Conservation (phyloP, 2,888 invertebrate genomes). For the Onthophagus sagittarius region DNA sequence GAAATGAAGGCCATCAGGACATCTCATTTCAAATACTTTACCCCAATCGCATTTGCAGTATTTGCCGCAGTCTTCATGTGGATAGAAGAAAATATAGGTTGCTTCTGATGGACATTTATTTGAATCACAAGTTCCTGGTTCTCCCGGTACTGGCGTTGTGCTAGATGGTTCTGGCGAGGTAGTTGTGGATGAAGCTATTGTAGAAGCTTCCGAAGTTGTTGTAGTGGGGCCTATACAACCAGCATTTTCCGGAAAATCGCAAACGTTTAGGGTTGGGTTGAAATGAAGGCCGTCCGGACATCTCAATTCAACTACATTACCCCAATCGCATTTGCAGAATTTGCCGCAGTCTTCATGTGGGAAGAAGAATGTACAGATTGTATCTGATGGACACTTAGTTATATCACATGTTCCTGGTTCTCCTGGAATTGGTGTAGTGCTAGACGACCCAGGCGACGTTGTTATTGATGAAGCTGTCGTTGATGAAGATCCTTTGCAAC, state of each 20-base stretch:
- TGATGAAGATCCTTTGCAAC: not conserved
- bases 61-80: constrained; percentile 13
- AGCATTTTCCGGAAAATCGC: constrained; percentile 2
- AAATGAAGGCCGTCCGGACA: constrained; percentile 15
- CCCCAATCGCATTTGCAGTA: constrained; percentile 1
- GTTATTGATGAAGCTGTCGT: not conserved
- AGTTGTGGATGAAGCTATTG: not conserved
- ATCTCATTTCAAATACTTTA: not conserved
- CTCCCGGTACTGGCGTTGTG: not conserved
- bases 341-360: constrained; percentile 13
- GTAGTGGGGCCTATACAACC: constrained; percentile 7
- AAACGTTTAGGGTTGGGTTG: not conserved
- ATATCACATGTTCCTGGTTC: not conserved
- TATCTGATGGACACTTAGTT: not conserved
- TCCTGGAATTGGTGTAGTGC: not conserved
- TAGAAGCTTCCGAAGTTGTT: not conserved
- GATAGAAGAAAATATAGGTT: not conserved
- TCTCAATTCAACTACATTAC: constrained; percentile 3
- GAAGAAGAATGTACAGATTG: not conserved
- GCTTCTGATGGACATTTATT: not conserved
- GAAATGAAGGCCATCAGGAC: not conserved
- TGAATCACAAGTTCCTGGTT: not conserved
- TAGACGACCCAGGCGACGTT: not conserved
- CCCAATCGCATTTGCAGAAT: constrained; percentile 14
- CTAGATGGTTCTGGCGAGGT: not conserved